A percentile compares a stretch with the other conserved stretches of the same genome.
phyloP scores from a whole-genome alignment of 2,797 vertebrate species.

The Leptodactylus fallax region DNA sequence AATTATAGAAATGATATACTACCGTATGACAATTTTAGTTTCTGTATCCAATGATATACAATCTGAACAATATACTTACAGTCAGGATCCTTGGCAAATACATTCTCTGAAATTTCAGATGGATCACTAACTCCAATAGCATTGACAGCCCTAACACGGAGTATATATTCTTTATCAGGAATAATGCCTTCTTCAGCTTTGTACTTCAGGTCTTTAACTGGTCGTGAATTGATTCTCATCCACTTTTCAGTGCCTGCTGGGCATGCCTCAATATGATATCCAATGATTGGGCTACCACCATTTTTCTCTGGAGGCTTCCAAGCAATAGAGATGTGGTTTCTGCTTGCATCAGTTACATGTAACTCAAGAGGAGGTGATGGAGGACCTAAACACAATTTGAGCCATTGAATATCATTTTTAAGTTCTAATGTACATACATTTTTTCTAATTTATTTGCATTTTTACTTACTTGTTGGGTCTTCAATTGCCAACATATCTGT shows the following conservation, averaged over 20 bases:
- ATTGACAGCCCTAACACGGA: slow-evolving; percentile 95
- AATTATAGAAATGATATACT: neutral
- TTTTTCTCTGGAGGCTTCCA: slow-evolving; percentile 94
- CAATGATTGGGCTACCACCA: slow-evolving; percentile 89
- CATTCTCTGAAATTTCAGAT: slow-evolving; percentile 96
- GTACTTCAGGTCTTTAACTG: slow-evolving; percentile 94
- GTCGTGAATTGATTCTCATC: slow-evolving; percentile 98
- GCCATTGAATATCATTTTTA: slow-evolving; percentile 3
- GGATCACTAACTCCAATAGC: slow-evolving; percentile 91
- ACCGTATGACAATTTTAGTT: neutral
- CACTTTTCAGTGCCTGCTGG: slow-evolving; percentile 96
- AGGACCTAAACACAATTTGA: slow-evolving; percentile 76
- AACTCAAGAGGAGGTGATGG: slow-evolving; percentile 93
- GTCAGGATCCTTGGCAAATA: slow-evolving; percentile 93
- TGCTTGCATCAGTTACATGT: slow-evolving; percentile 89
- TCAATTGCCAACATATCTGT: slow-evolving; percentile 91
- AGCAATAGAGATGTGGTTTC: slow-evolving; percentile 88
- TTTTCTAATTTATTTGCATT: neutral
- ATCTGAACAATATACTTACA: slow-evolving; percentile 78
- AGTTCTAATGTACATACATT: neutral
- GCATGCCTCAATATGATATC: slow-evolving; percentile 95
- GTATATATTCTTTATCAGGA: slow-evolving; percentile 93
- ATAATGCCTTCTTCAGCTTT: slow-evolving; percentile 90
- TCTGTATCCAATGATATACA: slow-evolving; percentile 25
- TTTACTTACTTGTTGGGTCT: slow-evolving; percentile 88